Percentiles rank a stretch among this genome's conserved stretches.
phyloP scores from a whole-genome alignment of 2,888 invertebrate species.

The Hanleya hanleyi region DNA sequence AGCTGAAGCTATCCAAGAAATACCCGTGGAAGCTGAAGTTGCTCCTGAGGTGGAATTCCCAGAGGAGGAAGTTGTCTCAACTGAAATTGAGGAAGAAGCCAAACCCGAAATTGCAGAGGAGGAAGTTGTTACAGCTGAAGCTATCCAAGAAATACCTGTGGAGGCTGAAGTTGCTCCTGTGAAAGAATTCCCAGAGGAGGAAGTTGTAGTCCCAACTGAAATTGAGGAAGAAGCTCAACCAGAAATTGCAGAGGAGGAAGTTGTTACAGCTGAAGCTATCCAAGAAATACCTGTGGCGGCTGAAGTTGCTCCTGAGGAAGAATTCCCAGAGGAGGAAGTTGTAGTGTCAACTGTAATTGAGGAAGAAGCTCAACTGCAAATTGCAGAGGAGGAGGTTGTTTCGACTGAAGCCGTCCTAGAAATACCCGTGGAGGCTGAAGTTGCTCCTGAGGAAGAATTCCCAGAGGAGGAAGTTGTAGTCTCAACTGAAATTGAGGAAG shows the following conservation, averaged over 20 bases:
- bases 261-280: not conserved
- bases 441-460: not conserved
- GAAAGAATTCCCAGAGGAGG: not conserved
- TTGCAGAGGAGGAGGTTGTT: not conserved
- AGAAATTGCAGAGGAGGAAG: not conserved
- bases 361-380: not conserved
- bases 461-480: not conserved
- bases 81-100: not conserved
- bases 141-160: not conserved
- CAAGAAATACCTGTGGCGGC: not conserved
- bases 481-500: not conserved
- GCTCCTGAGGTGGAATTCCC: not conserved
- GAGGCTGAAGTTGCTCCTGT: conserved; percentile 2
- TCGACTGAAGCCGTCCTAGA: not conserved
- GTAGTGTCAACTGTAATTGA: not conserved
- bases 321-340: not conserved
- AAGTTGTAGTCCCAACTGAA: not conserved
- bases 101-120: not conserved
- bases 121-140: not conserved
- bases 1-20: not conserved
- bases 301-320: conserved; percentile 2
- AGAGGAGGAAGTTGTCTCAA: not conserved
- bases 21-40: not conserved
- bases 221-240: not conserved
- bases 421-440: not conserved